Evolutionary conservation across 2,888 invertebrate genomes (phyloP), one percentile per base, ranked within the genome.

Genomic region (Nomada hirtipes): DNA sequence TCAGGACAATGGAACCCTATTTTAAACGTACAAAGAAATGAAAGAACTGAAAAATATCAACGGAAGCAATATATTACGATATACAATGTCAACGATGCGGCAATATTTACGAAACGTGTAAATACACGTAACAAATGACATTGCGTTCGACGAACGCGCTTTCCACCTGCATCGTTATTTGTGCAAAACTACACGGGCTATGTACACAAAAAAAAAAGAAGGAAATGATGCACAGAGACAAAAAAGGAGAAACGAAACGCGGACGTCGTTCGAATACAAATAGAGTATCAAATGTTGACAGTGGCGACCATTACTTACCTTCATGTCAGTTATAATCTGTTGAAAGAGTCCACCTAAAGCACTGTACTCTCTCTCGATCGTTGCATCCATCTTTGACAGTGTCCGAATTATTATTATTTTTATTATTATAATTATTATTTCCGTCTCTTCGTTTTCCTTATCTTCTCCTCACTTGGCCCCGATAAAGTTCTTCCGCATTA

Each of bases 281-380:
- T 59, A 67, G 71, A 63, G 4, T 23, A 67, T 60, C 1, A 20
- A 64, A 55, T 18, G 47, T 29, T 15, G 18, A 42, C 61, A 61
- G 36, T 23, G 1, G 44, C 10, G 20, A 29, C 13, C 7, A 53
- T 68, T 70, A 26, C 76, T 75, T 96, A 98, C 99, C 97, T 99
- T 99, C 97, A 99, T 97, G 94, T 99, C 99, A 92, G 97, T 97
- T 91, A 99, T 97, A 91, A 99, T 98, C 94, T 98, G 98, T 94
- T 98, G 98, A 94, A 99, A 99, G 90, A 99, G 96, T 93, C 97
- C 98, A 94, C 98, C 98, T 92, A 98, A 95, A 89, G 98, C 98
- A 94, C 97, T 97, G 94, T 97, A 97, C 95, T 98, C 98, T 94
- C 97, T 96, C 94, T 97, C 97, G 91, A 96, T 95, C 92, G 95